Evolutionary conservation across 2,113 vertebrate genomes (phyloP), one percentile per base, ranked within the genome.

Genomic region (Hassar affinis): DNA sequence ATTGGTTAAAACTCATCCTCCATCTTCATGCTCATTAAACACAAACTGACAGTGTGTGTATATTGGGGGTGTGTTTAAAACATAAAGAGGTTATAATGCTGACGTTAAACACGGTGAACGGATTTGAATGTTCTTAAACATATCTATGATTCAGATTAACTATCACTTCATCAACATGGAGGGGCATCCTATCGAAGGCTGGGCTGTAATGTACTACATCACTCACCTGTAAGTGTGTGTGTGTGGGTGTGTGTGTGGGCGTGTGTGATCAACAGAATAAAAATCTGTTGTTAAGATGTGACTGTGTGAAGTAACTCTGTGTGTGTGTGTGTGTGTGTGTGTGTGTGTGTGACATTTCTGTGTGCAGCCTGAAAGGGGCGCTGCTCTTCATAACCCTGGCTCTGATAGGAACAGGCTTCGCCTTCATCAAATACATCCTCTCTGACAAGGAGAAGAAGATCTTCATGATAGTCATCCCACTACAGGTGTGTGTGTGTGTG

Each of bases 381-480:
- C 94, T 97, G 11, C 93, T 97, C 27, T 96, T 96, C 91, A 96
- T 96, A 91, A 96, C 95, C 3, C 92, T 97, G 81, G 95, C 94
- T 2, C 87, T 96, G 83, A 96, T 96, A 0, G 95, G 95, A 68
- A 96, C 96, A 0, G 95, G 96, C 89, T 96, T 95, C 92, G 95
- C 96, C 42, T 96, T 97, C 0, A 89, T 96, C 3, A 96, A 96
- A 78, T 95, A 96, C 81, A 94, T 96, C 78, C 91, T 96, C 74
- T 96, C 95, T 0, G 95, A 96, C 90, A 97, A 96, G 85, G 96
- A 97, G 86, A 96, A 97, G 93, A 96, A 96, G 90, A 93, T 96
- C 86, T 96, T 97, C 54, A 95, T 95, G 90, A 94, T 96, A 0
- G 95, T 96, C 81, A 96, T 96, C 75, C 95, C 95, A 8, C 90